Evolutionary conservation across 2,888 invertebrate genomes (phyloP), one percentile per base, ranked within the genome.

Genomic region (Tinea semifulvella): DNA sequence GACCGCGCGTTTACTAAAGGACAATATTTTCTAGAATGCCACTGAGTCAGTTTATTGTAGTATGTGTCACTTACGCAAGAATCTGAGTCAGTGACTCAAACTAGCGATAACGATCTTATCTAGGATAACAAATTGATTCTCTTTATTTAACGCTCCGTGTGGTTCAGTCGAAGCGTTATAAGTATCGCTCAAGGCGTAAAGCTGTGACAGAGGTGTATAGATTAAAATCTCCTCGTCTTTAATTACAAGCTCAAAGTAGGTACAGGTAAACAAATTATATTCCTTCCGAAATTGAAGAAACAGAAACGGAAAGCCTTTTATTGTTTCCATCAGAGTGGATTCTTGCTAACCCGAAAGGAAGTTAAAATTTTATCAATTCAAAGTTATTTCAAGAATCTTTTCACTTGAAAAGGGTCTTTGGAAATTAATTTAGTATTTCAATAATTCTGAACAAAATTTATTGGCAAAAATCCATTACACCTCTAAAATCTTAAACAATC

Each of bases 11-110:
- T 56, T 63, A 61, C 60, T 69, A 68, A 68, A 65, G 63, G 56
- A 60, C 54, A 14, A 65, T 65, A 66, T 66, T 65, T 53, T 54
- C 61, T 56, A 54, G 6, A 4, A 22, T 22, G 4, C 3, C 16
- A 14, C 16, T 62, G 59, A 63, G 55, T 58, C 59, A 54, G 55
- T 66, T 66, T 68, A 67, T 65, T 60, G 55, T 49, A 47, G 56
- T 48, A 56, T 53, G 55, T 53, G 55, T 56, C 58, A 58, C 53
- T 55, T 53, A 52, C 53, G 49, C 49, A 57, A 53, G 56, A 60
- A 36, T 36, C 10, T 14, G 8, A 36, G 35, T 2, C n/a, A 11
- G 43, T 20, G 43, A 43, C 43, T 43, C 20, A 20, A 11, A 10
- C 6, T 10, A 17, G 16, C 10, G 18, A 19, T 16, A 22, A 22